Conservation (phyloP, 2,888 invertebrate genomes). For the Micropterix aruncella region DNA sequence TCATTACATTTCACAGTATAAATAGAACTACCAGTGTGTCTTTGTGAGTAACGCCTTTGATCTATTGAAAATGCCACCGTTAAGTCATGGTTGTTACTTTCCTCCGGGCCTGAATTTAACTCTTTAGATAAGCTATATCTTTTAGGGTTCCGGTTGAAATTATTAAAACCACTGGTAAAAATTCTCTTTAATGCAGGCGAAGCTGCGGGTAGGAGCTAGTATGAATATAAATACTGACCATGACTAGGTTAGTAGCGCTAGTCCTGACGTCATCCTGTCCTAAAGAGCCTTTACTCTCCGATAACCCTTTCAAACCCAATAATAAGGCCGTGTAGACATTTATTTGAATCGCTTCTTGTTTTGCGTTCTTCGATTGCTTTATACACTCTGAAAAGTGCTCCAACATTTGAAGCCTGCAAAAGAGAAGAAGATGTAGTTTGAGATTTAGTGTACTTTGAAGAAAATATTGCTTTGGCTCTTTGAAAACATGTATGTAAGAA, state of each 20-base stretch:
- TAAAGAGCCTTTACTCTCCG: slow-evolving; percentile 72
- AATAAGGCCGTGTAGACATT: slow-evolving; percentile 92
- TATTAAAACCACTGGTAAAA: no score
- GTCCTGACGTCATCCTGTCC: slow-evolving; percentile 86
- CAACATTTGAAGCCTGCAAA: slow-evolving; percentile 71
- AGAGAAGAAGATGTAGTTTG: slow-evolving; percentile 1
- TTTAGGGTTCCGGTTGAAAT: no score
- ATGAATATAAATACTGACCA: slow-evolving; percentile 31
- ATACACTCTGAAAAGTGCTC: slow-evolving; percentile 95
- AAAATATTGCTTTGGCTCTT: no score
- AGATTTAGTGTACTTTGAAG: no score
- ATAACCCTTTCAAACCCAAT: slow-evolving; percentile 75
- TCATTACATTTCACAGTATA: not conserved
- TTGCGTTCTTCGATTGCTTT: slow-evolving; percentile 78
- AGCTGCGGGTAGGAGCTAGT: no score
- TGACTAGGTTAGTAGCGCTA: slow-evolving; percentile 65
- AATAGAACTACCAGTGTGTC: not conserved
- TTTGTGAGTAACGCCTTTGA: no score
- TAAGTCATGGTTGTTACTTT: slow-evolving; percentile 3
- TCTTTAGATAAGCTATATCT: no score
- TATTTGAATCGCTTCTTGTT: slow-evolving; percentile 91
- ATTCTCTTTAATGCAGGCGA: no score
- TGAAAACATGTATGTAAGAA: not conserved
- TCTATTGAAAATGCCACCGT: no score
- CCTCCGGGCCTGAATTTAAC: no score